phyloP scores from a whole-genome alignment of 2,888 invertebrate genomes.

The Melikaiella ostensackeni region DNA sequence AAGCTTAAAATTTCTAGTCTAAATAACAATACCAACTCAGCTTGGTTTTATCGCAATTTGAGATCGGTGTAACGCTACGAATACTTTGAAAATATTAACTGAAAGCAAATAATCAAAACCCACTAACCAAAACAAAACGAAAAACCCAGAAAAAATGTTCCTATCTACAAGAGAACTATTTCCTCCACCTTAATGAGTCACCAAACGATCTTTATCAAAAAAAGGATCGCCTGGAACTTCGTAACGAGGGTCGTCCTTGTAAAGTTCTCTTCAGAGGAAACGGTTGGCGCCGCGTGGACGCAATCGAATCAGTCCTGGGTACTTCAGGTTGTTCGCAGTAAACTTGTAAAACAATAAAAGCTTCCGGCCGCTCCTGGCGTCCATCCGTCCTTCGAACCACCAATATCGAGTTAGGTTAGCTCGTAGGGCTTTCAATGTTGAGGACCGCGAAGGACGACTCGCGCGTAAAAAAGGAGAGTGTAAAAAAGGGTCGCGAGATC shows the following conservation, averaged over 20 bases:
- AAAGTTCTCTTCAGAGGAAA: slow-evolving; percentile 45
- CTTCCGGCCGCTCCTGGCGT: slow-evolving; percentile 75
- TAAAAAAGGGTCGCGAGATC: slow-evolving; percentile 46
- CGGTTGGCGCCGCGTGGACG: slow-evolving; percentile 54
- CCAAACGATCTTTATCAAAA: slow-evolving; percentile 4
- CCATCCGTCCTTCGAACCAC: slow-evolving; percentile 59
- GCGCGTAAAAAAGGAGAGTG: slow-evolving; percentile 43
- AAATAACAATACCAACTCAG: too few relatives aligned
- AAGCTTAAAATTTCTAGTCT: too few relatives aligned
- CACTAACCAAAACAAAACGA: neutral
- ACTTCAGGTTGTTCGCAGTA: slow-evolving; percentile 50
- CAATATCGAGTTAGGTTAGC: slow-evolving; percentile 61
- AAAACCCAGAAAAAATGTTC: neutral
- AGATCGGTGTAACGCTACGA: too few relatives aligned
- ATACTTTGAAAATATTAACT: neutral
- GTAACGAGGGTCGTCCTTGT: slow-evolving; percentile 45
- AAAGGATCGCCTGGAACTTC: neutral
- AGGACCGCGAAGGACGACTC: slow-evolving; percentile 39
- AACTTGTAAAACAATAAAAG: slow-evolving; percentile 77
- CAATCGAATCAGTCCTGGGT: slow-evolving; percentile 67
- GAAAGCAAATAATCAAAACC: neutral
- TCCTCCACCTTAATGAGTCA: neutral
- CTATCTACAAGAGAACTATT: neutral
- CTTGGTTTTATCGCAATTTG: too few relatives aligned
- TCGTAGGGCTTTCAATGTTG: slow-evolving; percentile 24